Conservation (phyloP, 1,140 invertebrate genomes). For the Diabrotica virgifera region DNA sequence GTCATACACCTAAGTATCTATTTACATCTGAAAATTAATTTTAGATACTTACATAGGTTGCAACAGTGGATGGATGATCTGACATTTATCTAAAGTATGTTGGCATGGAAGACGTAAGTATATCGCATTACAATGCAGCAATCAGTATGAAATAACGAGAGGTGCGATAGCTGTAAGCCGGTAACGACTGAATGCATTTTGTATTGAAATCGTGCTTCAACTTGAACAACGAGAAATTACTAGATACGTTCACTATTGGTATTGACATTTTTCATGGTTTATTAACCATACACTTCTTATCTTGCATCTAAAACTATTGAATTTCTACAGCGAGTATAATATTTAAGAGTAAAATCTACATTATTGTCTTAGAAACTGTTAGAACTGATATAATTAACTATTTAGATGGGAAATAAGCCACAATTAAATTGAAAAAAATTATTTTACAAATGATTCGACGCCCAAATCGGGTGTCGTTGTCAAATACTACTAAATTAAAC, state of each 20-base stretch:
- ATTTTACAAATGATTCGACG: no score
- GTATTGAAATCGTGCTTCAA: background rate
- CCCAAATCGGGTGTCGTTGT: no score
- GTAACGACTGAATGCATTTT: background rate
- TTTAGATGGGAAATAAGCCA: no score
- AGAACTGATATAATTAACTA: no score
- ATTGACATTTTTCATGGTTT: conserved; percentile 1
- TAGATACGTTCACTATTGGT: background rate
- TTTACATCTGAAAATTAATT: background rate
- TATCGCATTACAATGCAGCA: conserved; percentile 2
- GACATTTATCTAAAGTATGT: background rate
- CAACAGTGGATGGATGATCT: background rate
- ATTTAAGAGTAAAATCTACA: no score
- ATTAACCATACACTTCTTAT: background rate
- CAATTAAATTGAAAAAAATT: no score
- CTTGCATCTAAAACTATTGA: background rate
- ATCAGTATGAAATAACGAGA: background rate
- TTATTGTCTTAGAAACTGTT: no score
- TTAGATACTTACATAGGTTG: background rate
- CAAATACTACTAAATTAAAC: no score
- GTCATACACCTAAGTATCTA: background rate
- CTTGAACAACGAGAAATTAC: background rate
- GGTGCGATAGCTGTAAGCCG: background rate
- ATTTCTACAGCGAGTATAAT: background rate
- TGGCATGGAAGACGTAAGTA: background rate